Percentiles rank a stretch among this genome's conserved stretches.
Conservation (phyloP, 2,888 invertebrate species). For the Eupithecia dodoneata region DNA sequence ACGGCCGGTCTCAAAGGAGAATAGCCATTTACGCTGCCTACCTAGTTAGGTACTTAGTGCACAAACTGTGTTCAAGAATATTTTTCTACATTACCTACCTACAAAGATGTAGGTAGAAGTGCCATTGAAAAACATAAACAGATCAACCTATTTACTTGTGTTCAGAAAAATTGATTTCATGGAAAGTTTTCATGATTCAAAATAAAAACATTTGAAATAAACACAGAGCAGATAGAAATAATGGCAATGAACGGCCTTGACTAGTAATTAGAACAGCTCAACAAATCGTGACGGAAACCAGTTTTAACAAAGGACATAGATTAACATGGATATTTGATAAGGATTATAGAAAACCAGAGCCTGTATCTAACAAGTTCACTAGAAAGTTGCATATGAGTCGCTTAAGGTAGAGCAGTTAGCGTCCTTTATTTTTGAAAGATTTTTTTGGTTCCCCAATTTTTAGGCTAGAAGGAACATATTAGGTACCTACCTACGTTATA, state of each 20-base stretch:
- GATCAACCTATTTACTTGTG: not conserved
- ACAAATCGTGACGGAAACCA: conserved; percentile 39
- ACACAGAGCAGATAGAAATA: conserved; percentile 17
- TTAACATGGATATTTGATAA: not conserved
- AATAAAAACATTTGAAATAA: not conserved
- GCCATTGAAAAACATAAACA: not conserved
- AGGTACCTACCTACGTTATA: too few species aligned
- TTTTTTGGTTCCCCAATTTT: too few species aligned
- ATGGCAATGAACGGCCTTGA: conserved; percentile 44
- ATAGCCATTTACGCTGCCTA: not conserved
- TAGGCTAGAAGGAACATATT: too few species aligned
- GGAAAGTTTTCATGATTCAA: not conserved
- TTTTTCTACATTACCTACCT: too few species aligned
- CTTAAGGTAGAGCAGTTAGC: not conserved
- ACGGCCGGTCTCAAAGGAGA: not conserved
- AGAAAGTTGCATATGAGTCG: not conserved
- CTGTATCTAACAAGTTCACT: not conserved
- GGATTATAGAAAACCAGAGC: not conserved
- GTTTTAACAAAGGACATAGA: conserved; percentile 17
- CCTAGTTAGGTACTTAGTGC: too few species aligned
- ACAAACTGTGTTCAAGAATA: too few species aligned
- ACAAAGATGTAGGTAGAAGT: too few species aligned
- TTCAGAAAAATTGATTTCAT: not conserved
- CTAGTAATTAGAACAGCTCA: conserved; percentile 32
- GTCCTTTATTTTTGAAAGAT: too few species aligned